Conservation (phyloP, 2,888 invertebrate genomes). For the Macaria notata region DNA sequence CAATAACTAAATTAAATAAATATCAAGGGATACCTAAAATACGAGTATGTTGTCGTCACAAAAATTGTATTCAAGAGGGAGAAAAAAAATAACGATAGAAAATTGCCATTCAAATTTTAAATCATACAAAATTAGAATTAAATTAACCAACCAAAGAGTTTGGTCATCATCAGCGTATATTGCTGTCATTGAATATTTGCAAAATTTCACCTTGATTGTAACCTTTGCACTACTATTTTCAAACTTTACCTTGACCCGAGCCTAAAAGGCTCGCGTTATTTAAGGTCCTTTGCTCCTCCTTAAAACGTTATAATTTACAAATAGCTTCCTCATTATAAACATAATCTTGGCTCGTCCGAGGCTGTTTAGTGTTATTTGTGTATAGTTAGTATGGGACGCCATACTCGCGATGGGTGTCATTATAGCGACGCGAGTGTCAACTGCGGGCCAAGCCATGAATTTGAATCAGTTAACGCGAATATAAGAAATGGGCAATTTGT, state of each 20-base stretch:
- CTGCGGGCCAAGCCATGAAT: conserved; percentile 44
- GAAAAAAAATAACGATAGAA: no score
- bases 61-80: no score
- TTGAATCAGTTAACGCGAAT: conserved; percentile 36
- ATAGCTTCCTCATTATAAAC: conserved; percentile 46
- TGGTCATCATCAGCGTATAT: no score
- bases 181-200: background rate
- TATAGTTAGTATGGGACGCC: conserved; percentile 22
- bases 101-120: no score
- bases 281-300: conserved; percentile 32
- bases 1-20: no score
- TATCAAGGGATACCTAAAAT: no score
- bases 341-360: conserved; percentile 40
- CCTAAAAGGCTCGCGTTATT: conserved; percentile 15
- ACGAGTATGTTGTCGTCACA: no score
- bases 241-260: conserved; percentile 33
- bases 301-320: conserved; percentile 48
- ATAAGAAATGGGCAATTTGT: background rate
- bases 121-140: no score
- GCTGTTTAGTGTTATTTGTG: conserved; percentile 40
- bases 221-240: conserved; percentile 23
- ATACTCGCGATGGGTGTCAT: conserved; percentile 32
- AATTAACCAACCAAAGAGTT: no score
- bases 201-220: conserved; percentile 8
- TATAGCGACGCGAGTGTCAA: conserved; percentile 41